phyloP scores from a whole-genome alignment of 2,797 vertebrate genomes.

The Hypotaenidia okinawae region DNA sequence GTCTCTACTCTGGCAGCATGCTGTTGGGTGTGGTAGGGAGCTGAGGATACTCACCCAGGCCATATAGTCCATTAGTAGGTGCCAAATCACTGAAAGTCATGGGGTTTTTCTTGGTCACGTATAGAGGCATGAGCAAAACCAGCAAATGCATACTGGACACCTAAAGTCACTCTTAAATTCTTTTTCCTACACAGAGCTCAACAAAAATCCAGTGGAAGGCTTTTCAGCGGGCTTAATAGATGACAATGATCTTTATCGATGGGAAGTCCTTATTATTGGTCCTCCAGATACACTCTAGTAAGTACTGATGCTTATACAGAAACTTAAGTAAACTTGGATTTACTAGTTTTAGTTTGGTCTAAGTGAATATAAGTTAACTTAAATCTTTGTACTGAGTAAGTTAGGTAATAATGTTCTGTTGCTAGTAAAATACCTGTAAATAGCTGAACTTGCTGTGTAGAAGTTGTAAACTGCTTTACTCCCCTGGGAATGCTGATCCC shows the following conservation, averaged over 20 bases:
- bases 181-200: slow-evolving; percentile 87
- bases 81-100: not conserved
- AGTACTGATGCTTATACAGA: slow-evolving; percentile 78
- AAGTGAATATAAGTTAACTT: not conserved
- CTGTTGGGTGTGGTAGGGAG: not conserved
- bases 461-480: slow-evolving; percentile 10
- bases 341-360: not conserved
- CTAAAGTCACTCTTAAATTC: slow-evolving; percentile 58
- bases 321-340: not conserved
- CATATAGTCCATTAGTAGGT: accelerated
- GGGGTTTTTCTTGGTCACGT: not conserved
- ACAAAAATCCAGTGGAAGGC: slow-evolving; percentile 99
- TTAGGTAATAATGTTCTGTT: not conserved
- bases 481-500: not conserved
- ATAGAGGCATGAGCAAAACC: not conserved
- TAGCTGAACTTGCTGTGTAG: not conserved
- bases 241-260: slow-evolving; percentile 98
- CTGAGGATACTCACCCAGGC: not conserved
- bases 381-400: not conserved
- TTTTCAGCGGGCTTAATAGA: slow-evolving; percentile 99
- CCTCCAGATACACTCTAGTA: slow-evolving; percentile 98
- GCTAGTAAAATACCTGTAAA: not conserved
- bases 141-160: not conserved
- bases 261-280: slow-evolving; percentile 99
- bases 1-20: not conserved